These are phyloP conservation scores for Agonopterix arenella DNA, from an alignment of 2,888 invertebrate species.

Conservation along the genomic window DNA sequence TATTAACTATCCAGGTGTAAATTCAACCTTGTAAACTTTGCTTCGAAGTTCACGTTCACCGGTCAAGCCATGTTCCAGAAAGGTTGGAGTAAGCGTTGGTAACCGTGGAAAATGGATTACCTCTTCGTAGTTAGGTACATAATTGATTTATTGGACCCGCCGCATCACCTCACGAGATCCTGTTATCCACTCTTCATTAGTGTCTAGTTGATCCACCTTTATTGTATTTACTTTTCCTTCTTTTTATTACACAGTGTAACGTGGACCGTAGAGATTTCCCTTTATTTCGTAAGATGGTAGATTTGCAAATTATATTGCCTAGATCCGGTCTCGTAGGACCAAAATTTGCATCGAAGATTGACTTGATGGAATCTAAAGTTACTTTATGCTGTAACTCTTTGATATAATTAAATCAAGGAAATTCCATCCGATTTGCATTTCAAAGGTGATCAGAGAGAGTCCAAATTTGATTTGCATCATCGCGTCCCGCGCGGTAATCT, in stretches of 20 bases:
- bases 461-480: conserved; percentile 41
- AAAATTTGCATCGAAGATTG: no score
- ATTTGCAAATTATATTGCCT: no score
- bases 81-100: conserved; percentile 1
- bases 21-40: background rate
- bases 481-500: conserved; percentile 44
- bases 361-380: no score
- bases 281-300: no score
- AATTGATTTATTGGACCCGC: conserved; percentile 8
- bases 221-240: background rate
- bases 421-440: conserved; percentile 7
- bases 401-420: background rate
- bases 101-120: conserved; percentile 7
- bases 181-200: conserved; percentile 7
- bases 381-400: no score
- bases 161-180: conserved; percentile 3
- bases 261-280: no score
- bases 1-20: no score
- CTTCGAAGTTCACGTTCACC: background rate
- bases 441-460: conserved; percentile 30
- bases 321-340: no score
- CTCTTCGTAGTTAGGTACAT: conserved; percentile 1
- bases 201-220: background rate
- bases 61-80: background rate
- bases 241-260: no score